A percentile compares a stretch with the other conserved stretches of the same genome.
These are phyloP conservation scores for Diuraphis noxia DNA, from an alignment of 1,140 invertebrate genomes.

Conservation along the genomic window DNA sequence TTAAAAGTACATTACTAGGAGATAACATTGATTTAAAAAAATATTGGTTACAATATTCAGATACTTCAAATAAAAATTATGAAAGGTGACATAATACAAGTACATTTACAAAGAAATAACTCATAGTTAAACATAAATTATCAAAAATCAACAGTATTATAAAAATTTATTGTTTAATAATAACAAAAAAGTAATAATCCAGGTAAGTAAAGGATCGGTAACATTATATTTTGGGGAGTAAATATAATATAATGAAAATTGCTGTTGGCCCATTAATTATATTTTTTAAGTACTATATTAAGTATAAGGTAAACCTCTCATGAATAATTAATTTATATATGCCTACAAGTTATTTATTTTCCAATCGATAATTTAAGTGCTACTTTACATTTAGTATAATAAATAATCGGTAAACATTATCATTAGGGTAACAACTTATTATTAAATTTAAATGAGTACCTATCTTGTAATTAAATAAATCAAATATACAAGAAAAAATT, in stretches of 20 bases:
- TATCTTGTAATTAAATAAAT: not conserved
- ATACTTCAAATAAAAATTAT: not conserved
- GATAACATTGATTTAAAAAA: slow-evolving; percentile 3
- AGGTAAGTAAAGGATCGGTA: not conserved
- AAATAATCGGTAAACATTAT: not conserved
- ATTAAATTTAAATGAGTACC: not conserved
- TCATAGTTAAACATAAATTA: slow-evolving; percentile 5
- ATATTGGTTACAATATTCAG: not conserved
- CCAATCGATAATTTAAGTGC: not conserved
- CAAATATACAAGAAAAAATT: not conserved
- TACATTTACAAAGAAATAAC: not conserved
- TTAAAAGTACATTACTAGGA: not conserved
- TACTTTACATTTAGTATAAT: not conserved
- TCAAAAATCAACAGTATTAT: not conserved
- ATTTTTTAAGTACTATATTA: not conserved
- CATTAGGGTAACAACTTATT: not conserved
- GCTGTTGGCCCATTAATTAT: not conserved
- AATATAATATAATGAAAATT: not conserved
- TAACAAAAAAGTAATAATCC: not conserved
- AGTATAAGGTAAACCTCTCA: not conserved
- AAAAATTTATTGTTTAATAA: not conserved
- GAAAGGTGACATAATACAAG: not conserved
- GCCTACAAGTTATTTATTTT: not conserved
- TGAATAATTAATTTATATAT: not conserved
- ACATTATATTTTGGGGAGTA: not conserved